Conservation (phyloP, 1,140 invertebrate genomes). For the Atopsyche davidsoni region DNA sequence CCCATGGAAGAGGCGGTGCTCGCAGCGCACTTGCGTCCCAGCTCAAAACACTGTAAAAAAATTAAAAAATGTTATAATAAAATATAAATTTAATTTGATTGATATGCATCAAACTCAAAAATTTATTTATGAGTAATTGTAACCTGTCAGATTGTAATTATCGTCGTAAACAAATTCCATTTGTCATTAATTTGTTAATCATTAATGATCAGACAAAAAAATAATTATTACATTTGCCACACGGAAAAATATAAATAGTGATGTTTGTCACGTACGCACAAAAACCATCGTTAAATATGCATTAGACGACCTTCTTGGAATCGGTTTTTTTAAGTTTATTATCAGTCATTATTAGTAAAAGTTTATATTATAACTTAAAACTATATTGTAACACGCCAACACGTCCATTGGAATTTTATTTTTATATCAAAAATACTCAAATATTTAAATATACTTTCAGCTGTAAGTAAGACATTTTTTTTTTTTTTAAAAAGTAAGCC, state of each 20-base stretch:
- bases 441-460: too few species aligned
- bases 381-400: too few species aligned
- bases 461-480: too few species aligned
- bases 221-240: conserved; percentile 12
- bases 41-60: conserved; percentile 36
- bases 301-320: conserved; percentile 2
- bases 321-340: too few species aligned
- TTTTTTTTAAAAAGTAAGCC: too few species aligned
- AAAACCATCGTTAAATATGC: conserved; percentile 19
- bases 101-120: conserved; percentile 5
- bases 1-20: conserved; percentile 23
- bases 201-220: conserved; percentile 7
- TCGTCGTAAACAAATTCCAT: too few species aligned
- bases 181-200: background rate
- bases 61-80: conserved; percentile 2
- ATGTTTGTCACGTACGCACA: conserved; percentile 17
- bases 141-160: too few species aligned
- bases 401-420: too few species aligned
- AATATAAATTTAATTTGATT: background rate
- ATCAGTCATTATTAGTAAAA: too few species aligned
- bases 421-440: too few species aligned
- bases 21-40: conserved; percentile 36
- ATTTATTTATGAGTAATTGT: too few species aligned
- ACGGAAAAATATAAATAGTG: conserved; percentile 5
- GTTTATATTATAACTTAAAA: too few species aligned